Evolutionary conservation across 1,140 invertebrate genomes (phyloP), one percentile per base, ranked within the genome.

Genomic region (Helicoverpa zea): DNA sequence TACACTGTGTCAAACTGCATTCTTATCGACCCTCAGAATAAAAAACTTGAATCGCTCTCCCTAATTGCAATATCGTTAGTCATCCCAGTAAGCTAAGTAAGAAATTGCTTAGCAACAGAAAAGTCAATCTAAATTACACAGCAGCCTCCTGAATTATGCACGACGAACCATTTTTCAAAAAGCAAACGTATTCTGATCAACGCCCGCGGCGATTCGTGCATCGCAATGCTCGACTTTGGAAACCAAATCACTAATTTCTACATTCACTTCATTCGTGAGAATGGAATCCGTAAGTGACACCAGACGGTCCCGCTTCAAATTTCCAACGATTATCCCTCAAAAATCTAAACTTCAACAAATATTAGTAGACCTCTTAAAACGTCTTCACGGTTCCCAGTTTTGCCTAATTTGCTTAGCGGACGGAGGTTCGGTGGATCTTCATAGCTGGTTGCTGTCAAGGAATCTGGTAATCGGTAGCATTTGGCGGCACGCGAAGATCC

Each of bases 401-500:
- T 12, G 13, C 7, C 11, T 52, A 14, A 35, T n/a, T 29, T 51
- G 10, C 18, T 12, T 11, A n/a, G 66, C 7, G 13, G 30, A 14
- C 11, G 23, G 18, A 49, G 18, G 16, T 9, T n/a, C 4, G 54
- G 30, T 12, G 30, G 75, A 49, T 77, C 75, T 77, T 58, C 52
- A 1, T 75, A 47, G 59, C 51, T 83, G 77, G 75, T 70, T 49
- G 35, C 16, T 79, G 63, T 49, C 16, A 66, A 81, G 77, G 88
- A 86, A 91, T 91, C 79, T 79, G 78, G 78, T 87, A 89, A 88
- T 88, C 87, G 84, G 83, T 85, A 87, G 84, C 83, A 74, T 83
- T 80, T 75, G 78, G 81, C 85, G 79, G 81, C 90, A 90, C 85
- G 90, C 85, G 81, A 88, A 80, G 82, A 81, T 85, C 80, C 77